Evolutionary conservation across 1,140 invertebrate genomes (phyloP).

Genomic region (Drosophila grimshawi): DNA sequence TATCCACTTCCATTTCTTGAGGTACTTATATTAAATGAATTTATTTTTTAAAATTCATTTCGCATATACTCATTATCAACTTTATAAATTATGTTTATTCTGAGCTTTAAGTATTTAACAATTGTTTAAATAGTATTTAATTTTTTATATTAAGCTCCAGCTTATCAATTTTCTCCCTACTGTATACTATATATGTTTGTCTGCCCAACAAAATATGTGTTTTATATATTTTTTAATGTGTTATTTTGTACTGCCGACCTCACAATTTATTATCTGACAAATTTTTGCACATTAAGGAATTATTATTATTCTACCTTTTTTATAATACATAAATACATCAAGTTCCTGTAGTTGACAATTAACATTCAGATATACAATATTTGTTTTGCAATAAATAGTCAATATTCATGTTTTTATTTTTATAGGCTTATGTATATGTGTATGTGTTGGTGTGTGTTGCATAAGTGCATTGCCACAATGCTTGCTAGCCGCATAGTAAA

Average conservation of each 20-base stretch:
- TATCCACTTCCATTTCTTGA: not conserved
- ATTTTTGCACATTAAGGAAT: conserved; percentile 10
- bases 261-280: conserved; percentile 3
- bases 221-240: not conserved
- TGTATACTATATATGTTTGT: conserved; percentile 2
- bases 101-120: conserved; percentile 16
- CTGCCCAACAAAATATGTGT: not conserved
- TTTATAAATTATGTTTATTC: not conserved
- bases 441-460: conserved; percentile 1
- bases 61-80: not conserved
- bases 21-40: not conserved
- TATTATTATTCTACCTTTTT: conserved; percentile 7
- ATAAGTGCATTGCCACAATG: conserved; percentile 12
- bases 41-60: not conserved
- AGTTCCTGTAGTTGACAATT: conserved; percentile 56
- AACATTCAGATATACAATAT: conserved; percentile 54
- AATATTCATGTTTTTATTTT: conserved; percentile 8
- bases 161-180: not conserved
- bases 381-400: conserved; percentile 19
- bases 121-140: not conserved
- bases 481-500: conserved; percentile 8
- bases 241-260: conserved; percentile 16
- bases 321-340: conserved; percentile 30
- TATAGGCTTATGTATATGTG: conserved; percentile 11
- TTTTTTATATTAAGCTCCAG: not conserved